Evolutionary conservation across 2,113 vertebrate species (phyloP), one percentile per base, ranked within the genome.

Genomic region (Otolemur garnettii): DNA sequence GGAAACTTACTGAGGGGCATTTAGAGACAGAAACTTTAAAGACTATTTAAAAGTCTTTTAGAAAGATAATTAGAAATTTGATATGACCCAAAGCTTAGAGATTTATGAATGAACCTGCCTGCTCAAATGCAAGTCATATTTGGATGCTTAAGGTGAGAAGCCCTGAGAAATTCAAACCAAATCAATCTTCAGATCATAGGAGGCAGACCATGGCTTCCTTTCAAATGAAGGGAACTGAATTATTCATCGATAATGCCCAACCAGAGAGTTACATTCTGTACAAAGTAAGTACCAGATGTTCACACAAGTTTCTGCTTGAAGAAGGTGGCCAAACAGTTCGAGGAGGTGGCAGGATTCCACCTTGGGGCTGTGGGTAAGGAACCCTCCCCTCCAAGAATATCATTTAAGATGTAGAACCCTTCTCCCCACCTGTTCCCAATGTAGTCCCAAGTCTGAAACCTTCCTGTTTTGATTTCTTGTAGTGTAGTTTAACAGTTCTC

Each of bases 61-160:
- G 30, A 93, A 88, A 93, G 45, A 79, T 18, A 19, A 42, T 53
- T 59, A 21, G 11, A 87, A 81, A n/a, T 66, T 80, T 72, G 24
- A 81, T 75, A 66, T 66, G 64, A 84, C 21, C 26, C 26, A 87
- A 83, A 95, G 24, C 14, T 91, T 87, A 88, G 42, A 68, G 55
- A 91, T 66, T 89, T 93, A 45, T 86, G 30, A 74, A 53, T 88
- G 69, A 97, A 75, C 3, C 28, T 86, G 26, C 50, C 50, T 87
- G 30, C 69, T 85, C 57, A 74, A 64, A 75, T 69, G 24, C 7
- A 94, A 87, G 26, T 14, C 19, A 18, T 62, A 45, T 90, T 38
- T 72, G 57, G 9, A 68, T 60, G 66, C 5, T 88, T 59, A 21
- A 85, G 30, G n/a, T 72, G 12, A 93, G 45, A 85, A n/a, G 9